Evolutionary conservation across 2,888 invertebrate species (phyloP), one percentile per base, ranked within the genome.

Genomic region (Eupeodes latifasciatus): DNA sequence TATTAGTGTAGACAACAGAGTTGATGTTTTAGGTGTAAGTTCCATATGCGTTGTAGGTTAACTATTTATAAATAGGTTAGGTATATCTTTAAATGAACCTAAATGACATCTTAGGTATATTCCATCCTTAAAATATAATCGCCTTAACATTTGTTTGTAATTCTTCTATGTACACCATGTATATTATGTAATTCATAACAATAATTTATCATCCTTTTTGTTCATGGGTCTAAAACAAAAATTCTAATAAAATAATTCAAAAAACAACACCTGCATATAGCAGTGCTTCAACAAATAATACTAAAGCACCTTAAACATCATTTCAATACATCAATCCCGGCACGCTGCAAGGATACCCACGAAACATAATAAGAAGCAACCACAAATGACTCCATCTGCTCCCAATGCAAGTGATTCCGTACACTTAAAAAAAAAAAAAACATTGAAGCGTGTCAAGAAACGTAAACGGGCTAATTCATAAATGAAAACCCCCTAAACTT

Each of bases 371-470:
- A 59, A 59, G 4, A 34, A 3, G 9, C 59, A 62, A 27, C 72
- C 87, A 72, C 80, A 84, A 77, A 84, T 72, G 44, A 57, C 62
- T 71, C 59, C 87, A 80, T 84, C 72, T 79, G 71, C 79, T 47
- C 16, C 27, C 51, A 62, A n/a, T 36, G 59, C 49, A 82, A 40
- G 47, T 71, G 77, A 53, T 36, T 76, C 72, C 80, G 49, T 84
- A n/a, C 80, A 79, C 83, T 84, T 27, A 27, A 27, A 27, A 27
- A 27, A 27, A 79, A 76, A 59, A 14, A 62, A 44, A 19, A 71
- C 55, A 71, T 14, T 57, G 47, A 81, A 59, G 59, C 34, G 84
- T 84, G 87, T 84, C 55, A 51, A 67, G 44, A 61, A 53, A 81
- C 61, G 16, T 51, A 67, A 78, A 77, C 5, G 66, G 67, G 49